Percentiles rank a stretch among this genome's conserved stretches.
These are phyloP conservation scores for Gambelia wislizenii DNA, from an alignment of 2,797 vertebrate genomes.

Conservation along the genomic window DNA sequence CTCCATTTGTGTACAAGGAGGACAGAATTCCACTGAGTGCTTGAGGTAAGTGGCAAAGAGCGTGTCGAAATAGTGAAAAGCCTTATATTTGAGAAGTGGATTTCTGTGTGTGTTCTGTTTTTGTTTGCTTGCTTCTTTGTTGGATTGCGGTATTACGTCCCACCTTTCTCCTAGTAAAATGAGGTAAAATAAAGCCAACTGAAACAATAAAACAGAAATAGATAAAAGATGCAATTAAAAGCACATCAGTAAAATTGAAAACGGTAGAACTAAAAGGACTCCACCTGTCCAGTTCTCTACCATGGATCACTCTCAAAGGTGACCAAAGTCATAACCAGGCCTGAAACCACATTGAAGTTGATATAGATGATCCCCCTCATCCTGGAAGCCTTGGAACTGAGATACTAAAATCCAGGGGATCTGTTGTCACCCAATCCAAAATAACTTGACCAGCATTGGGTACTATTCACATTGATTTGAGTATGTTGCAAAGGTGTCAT, in stretches of 20 bases:
- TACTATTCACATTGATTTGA: neutral
- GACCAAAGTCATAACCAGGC: neutral
- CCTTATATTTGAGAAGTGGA: neutral
- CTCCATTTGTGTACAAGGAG: constrained; percentile 24
- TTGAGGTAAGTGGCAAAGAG: constrained; percentile 23
- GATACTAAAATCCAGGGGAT: neutral
- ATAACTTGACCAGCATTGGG: no score
- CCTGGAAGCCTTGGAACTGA: neutral
- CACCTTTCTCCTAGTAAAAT: neutral
- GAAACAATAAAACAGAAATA: neutral
- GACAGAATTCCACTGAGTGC: neutral
- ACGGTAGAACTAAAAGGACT: neutral
- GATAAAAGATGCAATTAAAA: neutral
- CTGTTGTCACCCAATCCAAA: no score
- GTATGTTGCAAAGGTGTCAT: neutral
- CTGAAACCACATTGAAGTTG: neutral
- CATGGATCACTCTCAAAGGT: neutral
- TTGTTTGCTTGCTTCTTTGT: neutral
- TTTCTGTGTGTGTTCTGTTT: neutral
- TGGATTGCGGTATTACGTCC: neutral
- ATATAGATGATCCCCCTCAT: neutral
- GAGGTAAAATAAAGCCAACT: neutral
- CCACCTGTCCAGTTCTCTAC: neutral
- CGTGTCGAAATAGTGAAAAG: neutral
- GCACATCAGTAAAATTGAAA: neutral